Evolutionary conservation across 2,113 vertebrate genomes (phyloP).

Genomic region (Rhea americana): DNA sequence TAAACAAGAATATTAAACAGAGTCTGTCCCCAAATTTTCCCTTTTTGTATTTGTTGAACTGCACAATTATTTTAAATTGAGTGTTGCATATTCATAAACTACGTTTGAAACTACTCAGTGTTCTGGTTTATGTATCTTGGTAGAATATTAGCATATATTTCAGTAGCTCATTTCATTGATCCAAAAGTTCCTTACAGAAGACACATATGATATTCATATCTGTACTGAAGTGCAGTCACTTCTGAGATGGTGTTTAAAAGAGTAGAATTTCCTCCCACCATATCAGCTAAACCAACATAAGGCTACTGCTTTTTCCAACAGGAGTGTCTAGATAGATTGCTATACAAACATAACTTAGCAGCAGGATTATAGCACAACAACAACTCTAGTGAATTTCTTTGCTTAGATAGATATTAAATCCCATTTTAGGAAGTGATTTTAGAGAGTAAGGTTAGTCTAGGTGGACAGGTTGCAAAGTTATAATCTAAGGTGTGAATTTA

Average conservation of each 20-base stretch:
- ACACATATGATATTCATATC: neutral
- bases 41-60: constrained; percentile 68
- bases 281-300: constrained; percentile 56
- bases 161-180: constrained; percentile 60
- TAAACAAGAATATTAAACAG: constrained; percentile 65
- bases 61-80: constrained; percentile 72
- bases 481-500: neutral
- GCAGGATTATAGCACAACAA: neutral
- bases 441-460: neutral
- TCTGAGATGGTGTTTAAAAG: neutral
- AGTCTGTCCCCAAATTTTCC: constrained; percentile 57
- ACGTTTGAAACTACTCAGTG: constrained; percentile 57
- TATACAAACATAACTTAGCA: neutral
- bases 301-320: constrained; percentile 2
- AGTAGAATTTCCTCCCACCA: constrained; percentile 34
- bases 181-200: constrained; percentile 41
- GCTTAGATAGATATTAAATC: neutral
- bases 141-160: constrained; percentile 66
- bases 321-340: neutral
- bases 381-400: neutral
- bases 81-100: constrained; percentile 70
- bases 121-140: constrained; percentile 68
- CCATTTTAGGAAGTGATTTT: neutral
- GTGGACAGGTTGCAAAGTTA: neutral
- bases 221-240: neutral